Evolutionary conservation across 2,888 invertebrate genomes (phyloP).

Genomic region (Andrena trimmerana): DNA sequence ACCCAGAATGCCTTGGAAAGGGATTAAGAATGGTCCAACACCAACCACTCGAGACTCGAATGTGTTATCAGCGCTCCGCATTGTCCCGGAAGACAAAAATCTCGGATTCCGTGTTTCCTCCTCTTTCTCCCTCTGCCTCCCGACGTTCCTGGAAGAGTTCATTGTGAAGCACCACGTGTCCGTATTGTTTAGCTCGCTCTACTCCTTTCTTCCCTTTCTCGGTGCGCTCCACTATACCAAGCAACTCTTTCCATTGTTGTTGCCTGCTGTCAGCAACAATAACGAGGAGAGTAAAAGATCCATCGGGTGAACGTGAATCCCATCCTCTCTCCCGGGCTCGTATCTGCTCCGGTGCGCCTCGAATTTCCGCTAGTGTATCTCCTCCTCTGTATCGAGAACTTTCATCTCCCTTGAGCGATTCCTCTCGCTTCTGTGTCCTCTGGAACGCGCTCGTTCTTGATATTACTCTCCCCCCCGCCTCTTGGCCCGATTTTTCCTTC

Average conservation of each 20-base stretch:
- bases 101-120: constrained; percentile 56
- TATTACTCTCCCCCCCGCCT: constrained; percentile 37
- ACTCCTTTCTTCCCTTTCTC: constrained; percentile 33
- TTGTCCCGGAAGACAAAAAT: constrained; percentile 68
- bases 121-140: constrained; percentile 36
- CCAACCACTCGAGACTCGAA: constrained; percentile 51
- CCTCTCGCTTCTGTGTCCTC: constrained; percentile 39
- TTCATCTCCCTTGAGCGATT: constrained; percentile 62
- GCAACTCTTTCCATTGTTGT: constrained; percentile 69
- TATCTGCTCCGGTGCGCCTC: constrained; percentile 45
- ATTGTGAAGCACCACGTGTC: constrained; percentile 69
- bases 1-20: constrained; percentile 39
- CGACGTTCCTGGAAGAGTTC: constrained; percentile 54
- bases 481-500: constrained; percentile 45
- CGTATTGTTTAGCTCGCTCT: constrained; percentile 67
- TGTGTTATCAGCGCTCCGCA: constrained; percentile 61
- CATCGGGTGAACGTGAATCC: constrained; percentile 61
- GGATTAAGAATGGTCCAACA: constrained; percentile 64
- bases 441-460: constrained; percentile 46
- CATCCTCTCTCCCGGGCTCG: constrained; percentile 28
- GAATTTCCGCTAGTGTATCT: constrained; percentile 61
- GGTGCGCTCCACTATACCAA: constrained; percentile 44
- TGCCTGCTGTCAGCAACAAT: constrained; percentile 68
- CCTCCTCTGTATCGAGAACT: constrained; percentile 59
- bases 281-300: constrained; percentile 63